Evolutionary conservation across 1,140 invertebrate species (phyloP).

Genomic region (Anadara kagoshimensis): DNA sequence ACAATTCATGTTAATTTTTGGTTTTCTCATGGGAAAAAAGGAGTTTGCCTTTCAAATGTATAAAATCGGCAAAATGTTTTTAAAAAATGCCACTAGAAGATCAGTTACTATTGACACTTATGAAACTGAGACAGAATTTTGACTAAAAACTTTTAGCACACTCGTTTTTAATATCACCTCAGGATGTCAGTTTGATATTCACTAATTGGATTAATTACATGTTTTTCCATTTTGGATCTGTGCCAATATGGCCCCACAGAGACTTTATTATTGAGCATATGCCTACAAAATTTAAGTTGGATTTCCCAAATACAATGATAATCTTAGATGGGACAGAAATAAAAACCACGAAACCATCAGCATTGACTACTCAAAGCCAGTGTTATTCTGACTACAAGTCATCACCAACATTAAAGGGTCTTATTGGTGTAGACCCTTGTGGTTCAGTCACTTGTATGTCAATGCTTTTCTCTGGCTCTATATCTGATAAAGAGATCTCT

Average conservation of each 20-base stretch:
- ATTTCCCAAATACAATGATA: conserved; percentile 22
- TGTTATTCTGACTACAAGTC: conserved; percentile 50
- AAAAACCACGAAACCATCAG: conserved; percentile 20
- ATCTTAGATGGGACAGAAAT: conserved; percentile 37
- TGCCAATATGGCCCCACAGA: conserved; percentile 23
- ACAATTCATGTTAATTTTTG: background rate
- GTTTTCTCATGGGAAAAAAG: background rate
- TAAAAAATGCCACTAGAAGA: conserved; percentile 3
- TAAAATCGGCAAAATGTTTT: background rate
- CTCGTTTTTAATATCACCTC: conserved; percentile 19
- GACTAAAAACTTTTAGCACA: conserved; percentile 11
- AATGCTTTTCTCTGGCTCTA: conserved; percentile 43
- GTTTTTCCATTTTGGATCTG: conserved; percentile 19
- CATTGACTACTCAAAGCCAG: conserved; percentile 30
- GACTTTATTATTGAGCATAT: conserved; percentile 20
- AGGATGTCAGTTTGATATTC: conserved; percentile 25
- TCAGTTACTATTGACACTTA: conserved; percentile 12
- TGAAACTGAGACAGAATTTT: conserved; percentile 23
- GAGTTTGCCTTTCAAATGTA: conserved; percentile 1
- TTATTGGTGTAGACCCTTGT: conserved; percentile 41
- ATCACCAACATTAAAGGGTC: conserved; percentile 42
- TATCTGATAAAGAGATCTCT: conserved; percentile 40
- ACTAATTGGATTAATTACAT: conserved; percentile 35
- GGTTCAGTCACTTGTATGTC: conserved; percentile 40
- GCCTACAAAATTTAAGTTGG: conserved; percentile 23